Evolutionary conservation across 2,113 vertebrate species (phyloP), one percentile per base, ranked within the genome.

Genomic region (Ovis canadensis): DNA sequence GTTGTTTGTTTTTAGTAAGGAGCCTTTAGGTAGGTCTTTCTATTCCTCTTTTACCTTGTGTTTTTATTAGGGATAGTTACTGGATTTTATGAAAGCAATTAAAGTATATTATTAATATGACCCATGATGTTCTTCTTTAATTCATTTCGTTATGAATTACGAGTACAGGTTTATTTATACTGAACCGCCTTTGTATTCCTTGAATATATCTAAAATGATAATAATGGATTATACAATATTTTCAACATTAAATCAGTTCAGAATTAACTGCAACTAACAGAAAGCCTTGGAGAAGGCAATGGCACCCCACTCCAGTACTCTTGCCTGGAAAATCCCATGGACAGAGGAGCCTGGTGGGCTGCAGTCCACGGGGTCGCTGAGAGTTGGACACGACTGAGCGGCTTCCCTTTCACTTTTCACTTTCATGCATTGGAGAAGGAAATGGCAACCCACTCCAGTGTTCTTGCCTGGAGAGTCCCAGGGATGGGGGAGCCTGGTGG

Each of bases 91-190:
- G 25, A 92, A 95, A 85, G 23, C 8, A 50, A 43, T 77, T 57
- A 85, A 84, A 62, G 64, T 64, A 64, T 33, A 19, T 88, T 92
- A 82, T 25, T 67, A 77, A 85, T 78, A 62, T 43, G 57, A 9
- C n/a, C 12, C 62, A 88, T 55, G 33, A 84, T 78, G 91, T 31
- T 91, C n/a, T 80, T 19, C 60, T 64, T 74, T 67, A 77, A 48
- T 91, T 93, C 33, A 80, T 92, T 94, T 94, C 67, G 8, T 52
- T 84, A 85, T 88, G 48, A 94, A 78, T 90, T 94, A 90, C n/a
- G 60, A 84, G 88, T 50, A 96, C 59, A 83, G 52, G 4, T 83
- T 55, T 94, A 57, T 84, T 91, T 91, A 88, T 92, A 80, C 87
- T 78, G 57, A 97, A 82, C 54, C 1, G 55, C n/a, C 60, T 21